Percentiles rank a stretch among this genome's conserved stretches.
Conservation (phyloP, 2,113 vertebrate species). For the Phaethornis superciliosus region DNA sequence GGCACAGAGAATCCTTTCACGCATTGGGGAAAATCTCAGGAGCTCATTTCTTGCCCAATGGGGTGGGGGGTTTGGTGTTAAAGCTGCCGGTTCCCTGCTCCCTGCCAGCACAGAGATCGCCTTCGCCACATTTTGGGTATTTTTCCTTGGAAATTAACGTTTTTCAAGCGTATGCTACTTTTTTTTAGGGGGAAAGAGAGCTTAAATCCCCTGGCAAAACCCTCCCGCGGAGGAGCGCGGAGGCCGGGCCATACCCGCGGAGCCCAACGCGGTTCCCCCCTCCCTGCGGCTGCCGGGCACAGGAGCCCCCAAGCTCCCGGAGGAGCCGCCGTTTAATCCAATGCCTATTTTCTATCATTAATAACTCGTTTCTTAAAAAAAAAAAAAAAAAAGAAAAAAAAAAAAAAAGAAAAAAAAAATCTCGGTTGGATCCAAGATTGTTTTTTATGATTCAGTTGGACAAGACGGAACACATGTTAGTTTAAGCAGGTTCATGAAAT, state of each 20-base stretch:
- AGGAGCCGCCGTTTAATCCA: background rate
- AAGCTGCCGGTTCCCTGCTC: background rate
- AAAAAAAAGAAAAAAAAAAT: background rate
- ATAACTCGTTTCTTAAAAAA: conserved; percentile 4
- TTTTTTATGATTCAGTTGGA: conserved; percentile 73
- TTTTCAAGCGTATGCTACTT: background rate
- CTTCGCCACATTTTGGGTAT: background rate
- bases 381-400: background rate
- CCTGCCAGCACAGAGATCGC: background rate
- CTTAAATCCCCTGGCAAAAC: fast-evolving
- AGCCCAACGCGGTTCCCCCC: background rate
- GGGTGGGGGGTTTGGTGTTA: too few species aligned
- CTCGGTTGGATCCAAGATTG: conserved; percentile 51
- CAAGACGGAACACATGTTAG: conserved; percentile 76
- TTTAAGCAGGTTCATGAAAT: conserved; percentile 77
- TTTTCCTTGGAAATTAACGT: background rate
- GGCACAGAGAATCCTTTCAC: background rate
- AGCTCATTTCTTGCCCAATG: background rate
- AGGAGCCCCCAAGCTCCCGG: background rate
- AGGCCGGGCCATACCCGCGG: background rate
- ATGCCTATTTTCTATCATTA: conserved; percentile 57
- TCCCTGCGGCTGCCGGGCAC: background rate
- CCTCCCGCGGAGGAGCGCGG: background rate
- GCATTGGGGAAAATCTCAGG: background rate
- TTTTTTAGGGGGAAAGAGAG: background rate